Evolutionary conservation across 2,797 vertebrate genomes (phyloP).

Genomic region (Ambastaia sidthimunki): DNA sequence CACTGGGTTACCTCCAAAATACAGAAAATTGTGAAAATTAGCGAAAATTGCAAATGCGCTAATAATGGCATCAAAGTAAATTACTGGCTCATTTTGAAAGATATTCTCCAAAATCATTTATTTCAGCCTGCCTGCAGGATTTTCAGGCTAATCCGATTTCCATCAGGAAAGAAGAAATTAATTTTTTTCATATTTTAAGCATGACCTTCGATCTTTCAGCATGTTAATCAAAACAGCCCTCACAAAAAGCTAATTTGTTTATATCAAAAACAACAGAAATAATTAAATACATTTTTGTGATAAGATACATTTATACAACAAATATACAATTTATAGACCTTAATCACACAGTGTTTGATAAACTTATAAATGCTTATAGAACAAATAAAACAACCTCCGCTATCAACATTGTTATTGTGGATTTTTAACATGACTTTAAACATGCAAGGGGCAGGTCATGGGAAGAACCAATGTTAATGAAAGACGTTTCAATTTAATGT

Average conservation of each 20-base stretch:
- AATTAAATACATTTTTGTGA: too few relatives aligned
- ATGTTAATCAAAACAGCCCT: neutral
- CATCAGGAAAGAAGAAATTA: neutral
- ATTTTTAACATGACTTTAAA: too few relatives aligned
- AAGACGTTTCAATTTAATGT: too few relatives aligned
- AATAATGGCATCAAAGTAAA: slow-evolving; percentile 21
- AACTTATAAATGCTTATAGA: too few relatives aligned
- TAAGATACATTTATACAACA: too few relatives aligned
- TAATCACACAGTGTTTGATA: too few relatives aligned
- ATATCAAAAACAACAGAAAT: too few relatives aligned
- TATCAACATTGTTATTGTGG: too few relatives aligned
- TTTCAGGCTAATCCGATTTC: slow-evolving; percentile 9
- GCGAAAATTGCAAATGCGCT: neutral
- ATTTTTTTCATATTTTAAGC: slow-evolving; percentile 25
- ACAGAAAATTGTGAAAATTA: neutral
- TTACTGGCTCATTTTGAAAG: slow-evolving; percentile 22
- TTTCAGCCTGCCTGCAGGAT: neutral
- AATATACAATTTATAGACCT: too few relatives aligned
- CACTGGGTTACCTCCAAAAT: neutral
- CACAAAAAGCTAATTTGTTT: neutral
- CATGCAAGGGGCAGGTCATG: too few relatives aligned
- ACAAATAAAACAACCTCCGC: too few relatives aligned
- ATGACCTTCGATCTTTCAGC: neutral
- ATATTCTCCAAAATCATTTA: slow-evolving; percentile 21
- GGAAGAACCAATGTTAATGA: too few relatives aligned